Evolutionary conservation across 2,797 vertebrate species (phyloP).

Genomic region (Coregonus ussuriensis): DNA sequence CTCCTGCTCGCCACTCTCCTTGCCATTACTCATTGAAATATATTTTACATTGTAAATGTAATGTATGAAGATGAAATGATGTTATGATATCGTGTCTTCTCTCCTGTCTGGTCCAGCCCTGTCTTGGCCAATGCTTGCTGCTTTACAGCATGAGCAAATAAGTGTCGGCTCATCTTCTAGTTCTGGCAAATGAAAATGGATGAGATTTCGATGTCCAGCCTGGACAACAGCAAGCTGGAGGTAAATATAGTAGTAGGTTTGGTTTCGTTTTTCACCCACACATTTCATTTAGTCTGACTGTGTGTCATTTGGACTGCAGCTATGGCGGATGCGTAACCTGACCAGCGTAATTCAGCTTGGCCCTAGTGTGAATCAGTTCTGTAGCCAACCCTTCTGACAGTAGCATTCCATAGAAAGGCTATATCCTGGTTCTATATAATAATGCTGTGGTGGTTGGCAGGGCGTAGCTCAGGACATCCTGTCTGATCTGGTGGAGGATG

Average conservation of each 20-base stretch:
- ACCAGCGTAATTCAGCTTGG: background rate
- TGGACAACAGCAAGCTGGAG: slow-evolving; percentile 98
- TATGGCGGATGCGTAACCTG: background rate
- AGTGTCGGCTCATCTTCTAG: slow-evolving; percentile 74
- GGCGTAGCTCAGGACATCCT: slow-evolving; percentile 96
- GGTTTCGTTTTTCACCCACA: background rate
- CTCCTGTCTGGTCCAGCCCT: slow-evolving; percentile 49
- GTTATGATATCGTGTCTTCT: slow-evolving; percentile 22
- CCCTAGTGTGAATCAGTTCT: background rate
- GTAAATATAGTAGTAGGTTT: slow-evolving; percentile 62
- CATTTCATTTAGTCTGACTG: background rate
- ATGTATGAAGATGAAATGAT: background rate
- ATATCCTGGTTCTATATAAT: background rate
- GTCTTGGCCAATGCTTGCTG: slow-evolving; percentile 66
- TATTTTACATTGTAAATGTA: background rate
- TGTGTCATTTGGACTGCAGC: background rate
- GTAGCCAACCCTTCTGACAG: background rate
- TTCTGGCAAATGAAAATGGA: slow-evolving; percentile 99
- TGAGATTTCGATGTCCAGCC: slow-evolving; percentile 97
- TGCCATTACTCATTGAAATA: background rate
- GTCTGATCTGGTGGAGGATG: slow-evolving; percentile 94
- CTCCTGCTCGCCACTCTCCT: background rate
- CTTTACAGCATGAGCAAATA: slow-evolving; percentile 82
- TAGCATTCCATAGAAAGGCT: background rate
- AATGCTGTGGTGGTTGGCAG: slow-evolving; percentile 59